These are phyloP conservation scores for Petrocephalus schoutedeni DNA, from an alignment of 2,797 vertebrate genomes.

Conservation along the genomic window DNA sequence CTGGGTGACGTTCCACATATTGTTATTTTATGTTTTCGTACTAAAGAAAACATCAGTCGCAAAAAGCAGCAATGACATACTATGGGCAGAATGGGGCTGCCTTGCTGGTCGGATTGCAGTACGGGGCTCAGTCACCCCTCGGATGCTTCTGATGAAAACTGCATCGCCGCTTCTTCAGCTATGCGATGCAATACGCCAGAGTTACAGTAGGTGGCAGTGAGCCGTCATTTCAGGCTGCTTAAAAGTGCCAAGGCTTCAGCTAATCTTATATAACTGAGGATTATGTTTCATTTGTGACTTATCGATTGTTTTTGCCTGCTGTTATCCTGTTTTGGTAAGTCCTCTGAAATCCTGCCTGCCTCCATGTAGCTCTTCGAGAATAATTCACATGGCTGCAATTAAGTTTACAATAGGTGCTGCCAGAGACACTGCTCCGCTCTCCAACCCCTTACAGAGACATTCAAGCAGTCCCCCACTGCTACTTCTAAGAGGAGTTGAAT, in stretches of 20 bases:
- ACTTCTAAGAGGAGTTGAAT: neutral
- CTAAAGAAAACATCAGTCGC: neutral
- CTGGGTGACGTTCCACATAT: neutral
- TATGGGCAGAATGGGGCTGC: neutral
- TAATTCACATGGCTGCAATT: neutral
- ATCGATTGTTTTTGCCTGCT: neutral
- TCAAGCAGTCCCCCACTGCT: neutral
- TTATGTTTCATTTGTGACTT: constrained; percentile 14
- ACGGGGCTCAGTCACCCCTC: neutral
- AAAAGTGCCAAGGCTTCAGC: neutral
- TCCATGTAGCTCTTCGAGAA: neutral
- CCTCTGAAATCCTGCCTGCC: neutral
- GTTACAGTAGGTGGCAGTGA: constrained; percentile 31
- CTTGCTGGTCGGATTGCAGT: neutral
- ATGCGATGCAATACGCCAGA: constrained; percentile 18
- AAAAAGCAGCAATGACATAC: neutral
- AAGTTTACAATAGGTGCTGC: neutral
- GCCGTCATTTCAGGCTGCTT: constrained; percentile 6
- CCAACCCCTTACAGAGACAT: neutral
- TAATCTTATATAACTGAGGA: neutral
- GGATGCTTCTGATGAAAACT: neutral
- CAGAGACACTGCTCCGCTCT: neutral
- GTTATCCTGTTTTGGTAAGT: neutral
- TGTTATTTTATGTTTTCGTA: neutral
- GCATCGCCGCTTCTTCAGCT: neutral